Evolutionary conservation across 2,888 invertebrate genomes (phyloP).

Genomic region (Standfussiana lucernea): DNA sequence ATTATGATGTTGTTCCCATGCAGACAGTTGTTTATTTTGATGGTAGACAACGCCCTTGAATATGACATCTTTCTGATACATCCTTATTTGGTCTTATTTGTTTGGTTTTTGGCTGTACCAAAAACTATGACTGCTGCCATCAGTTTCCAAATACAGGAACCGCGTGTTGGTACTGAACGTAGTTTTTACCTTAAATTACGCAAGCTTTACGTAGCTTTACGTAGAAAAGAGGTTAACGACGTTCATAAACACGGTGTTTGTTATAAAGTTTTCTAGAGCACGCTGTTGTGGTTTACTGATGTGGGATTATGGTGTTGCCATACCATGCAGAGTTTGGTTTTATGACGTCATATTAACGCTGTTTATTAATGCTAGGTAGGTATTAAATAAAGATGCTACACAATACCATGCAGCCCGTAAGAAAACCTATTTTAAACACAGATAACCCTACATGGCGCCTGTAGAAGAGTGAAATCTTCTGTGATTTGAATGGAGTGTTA

Average conservation of each 20-base stretch:
- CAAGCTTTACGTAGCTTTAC: slow-evolving; percentile 28
- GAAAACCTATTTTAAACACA: neutral
- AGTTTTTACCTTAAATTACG: slow-evolving; percentile 25
- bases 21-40: no score
- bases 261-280: slow-evolving; percentile 42
- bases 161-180: neutral
- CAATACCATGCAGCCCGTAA: neutral
- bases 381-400: neutral
- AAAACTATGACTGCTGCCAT: neutral
- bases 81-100: no score
- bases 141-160: slow-evolving; percentile 8
- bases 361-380: neutral
- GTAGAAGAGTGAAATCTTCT: neutral
- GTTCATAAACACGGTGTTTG: slow-evolving; percentile 41
- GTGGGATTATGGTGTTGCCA: slow-evolving; percentile 6
- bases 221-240: slow-evolving; percentile 48
- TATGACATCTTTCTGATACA: no score
- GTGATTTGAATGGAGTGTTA: no score
- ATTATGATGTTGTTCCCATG: no score
- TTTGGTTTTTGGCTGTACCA: neutral
- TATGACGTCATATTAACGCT: slow-evolving; percentile 17
- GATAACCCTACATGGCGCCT: neutral
- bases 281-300: slow-evolving; percentile 30
- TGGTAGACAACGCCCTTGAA: no score
- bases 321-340: slow-evolving; percentile 23